A percentile compares a stretch with the other conserved stretches of the same genome.
phyloP scores from a whole-genome alignment of 1,140 invertebrate species.

The Drosophila rufa region DNA sequence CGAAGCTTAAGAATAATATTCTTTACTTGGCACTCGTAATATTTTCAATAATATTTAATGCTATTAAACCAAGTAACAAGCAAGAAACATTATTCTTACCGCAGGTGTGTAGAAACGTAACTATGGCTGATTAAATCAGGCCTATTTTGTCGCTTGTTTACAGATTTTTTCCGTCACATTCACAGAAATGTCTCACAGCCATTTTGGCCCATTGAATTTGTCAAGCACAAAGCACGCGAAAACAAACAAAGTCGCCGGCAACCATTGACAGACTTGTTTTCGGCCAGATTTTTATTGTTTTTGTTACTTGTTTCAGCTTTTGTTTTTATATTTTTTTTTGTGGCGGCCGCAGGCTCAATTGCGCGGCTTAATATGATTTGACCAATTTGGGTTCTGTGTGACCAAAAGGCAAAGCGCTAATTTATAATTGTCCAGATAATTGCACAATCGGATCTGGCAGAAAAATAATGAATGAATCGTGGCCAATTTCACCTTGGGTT shows the following conservation, averaged over 20 bases:
- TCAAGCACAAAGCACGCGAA: slow-evolving; percentile 46
- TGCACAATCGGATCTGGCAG: slow-evolving; percentile 32
- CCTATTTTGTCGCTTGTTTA: slow-evolving; percentile 61
- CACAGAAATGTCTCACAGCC: slow-evolving; percentile 64
- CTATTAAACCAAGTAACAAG: too few relatives aligned
- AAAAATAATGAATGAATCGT: slow-evolving; percentile 44
- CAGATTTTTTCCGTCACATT: slow-evolving; percentile 73
- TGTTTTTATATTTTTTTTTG: slow-evolving; percentile 18
- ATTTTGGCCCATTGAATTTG: slow-evolving; percentile 70
- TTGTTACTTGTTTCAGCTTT: slow-evolving; percentile 20
- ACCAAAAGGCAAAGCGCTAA: slow-evolving; percentile 61
- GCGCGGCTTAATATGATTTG: slow-evolving; percentile 69
- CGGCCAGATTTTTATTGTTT: slow-evolving; percentile 22
- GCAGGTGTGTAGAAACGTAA: slow-evolving; percentile 12
- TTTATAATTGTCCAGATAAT: slow-evolving; percentile 72
- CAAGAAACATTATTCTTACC: background rate
- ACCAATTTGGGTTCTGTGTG: slow-evolving; percentile 64
- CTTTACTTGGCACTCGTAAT: too few relatives aligned
- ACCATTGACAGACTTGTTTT: slow-evolving; percentile 60
- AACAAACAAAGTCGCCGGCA: slow-evolving; percentile 51
- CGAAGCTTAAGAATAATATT: too few relatives aligned
- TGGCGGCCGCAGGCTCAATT: slow-evolving; percentile 45
- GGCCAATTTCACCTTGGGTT: slow-evolving; percentile 9
- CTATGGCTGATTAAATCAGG: slow-evolving; percentile 64
- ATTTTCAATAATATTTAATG: too few relatives aligned